These are phyloP conservation scores for Caranx ignobilis DNA, from an alignment of 2,113 vertebrate species.

Conservation along the genomic window DNA sequence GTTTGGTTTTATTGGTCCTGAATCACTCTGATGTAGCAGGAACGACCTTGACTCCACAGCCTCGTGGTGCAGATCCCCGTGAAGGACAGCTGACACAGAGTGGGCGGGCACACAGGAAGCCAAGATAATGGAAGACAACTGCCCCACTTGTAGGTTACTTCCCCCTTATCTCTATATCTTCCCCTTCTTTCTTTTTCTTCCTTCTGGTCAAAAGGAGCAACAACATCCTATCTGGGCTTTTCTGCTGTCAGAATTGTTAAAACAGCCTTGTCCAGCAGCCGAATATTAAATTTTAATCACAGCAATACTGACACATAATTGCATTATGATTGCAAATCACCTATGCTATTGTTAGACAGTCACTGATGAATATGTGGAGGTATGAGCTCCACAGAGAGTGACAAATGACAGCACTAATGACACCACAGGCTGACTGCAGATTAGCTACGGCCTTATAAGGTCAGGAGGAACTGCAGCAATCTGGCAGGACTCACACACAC, in stretches of 20 bases:
- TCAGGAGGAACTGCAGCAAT: conserved; percentile 61
- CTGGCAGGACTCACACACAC: not conserved
- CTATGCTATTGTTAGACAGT: conserved; percentile 39
- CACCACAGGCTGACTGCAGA: conserved; percentile 44
- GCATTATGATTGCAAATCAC: conserved; percentile 67
- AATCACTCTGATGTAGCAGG: conserved; percentile 47
- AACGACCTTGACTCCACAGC: conserved; percentile 59
- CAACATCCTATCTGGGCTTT: conserved; percentile 1
- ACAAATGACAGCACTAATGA: conserved; percentile 62
- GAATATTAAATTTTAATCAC: conserved; percentile 59
- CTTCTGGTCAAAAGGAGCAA: conserved; percentile 10
- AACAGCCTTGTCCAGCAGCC: conserved; percentile 30
- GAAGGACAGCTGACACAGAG: conserved; percentile 29
- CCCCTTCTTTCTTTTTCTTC: conserved; percentile 17
- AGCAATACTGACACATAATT: conserved; percentile 50
- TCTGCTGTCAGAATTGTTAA: conserved; percentile 31
- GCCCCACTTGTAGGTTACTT: conserved; percentile 40
- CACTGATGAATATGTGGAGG: conserved; percentile 50
- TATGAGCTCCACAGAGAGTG: conserved; percentile 45
- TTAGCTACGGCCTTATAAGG: conserved; percentile 50
- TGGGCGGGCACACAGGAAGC: not conserved
- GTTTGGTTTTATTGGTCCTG: conserved; percentile 57
- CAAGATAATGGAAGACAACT: conserved; percentile 27
- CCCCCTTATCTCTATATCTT: conserved; percentile 17
- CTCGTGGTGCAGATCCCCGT: conserved; percentile 20